Evolutionary conservation across 2,888 invertebrate genomes (phyloP).

Genomic region (Limnephilus rhombicus): DNA sequence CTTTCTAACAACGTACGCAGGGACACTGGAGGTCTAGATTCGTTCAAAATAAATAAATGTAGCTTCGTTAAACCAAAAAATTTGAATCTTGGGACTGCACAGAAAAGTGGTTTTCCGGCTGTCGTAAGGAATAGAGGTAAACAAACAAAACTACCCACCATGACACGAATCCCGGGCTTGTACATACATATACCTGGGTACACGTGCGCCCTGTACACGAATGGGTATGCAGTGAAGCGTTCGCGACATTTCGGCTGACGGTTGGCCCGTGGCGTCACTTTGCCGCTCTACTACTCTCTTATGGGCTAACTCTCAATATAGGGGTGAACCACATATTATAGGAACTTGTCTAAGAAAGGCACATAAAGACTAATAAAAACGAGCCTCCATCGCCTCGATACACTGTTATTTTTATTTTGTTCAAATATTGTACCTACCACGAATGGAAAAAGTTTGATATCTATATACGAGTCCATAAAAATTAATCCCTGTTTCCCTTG

Average conservation of each 20-base stretch:
- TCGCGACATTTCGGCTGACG: conserved; percentile 33
- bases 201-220: neutral
- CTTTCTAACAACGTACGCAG: no score
- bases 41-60: no score
- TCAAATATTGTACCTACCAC: neutral
- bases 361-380: neutral
- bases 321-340: neutral
- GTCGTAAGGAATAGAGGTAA: neutral
- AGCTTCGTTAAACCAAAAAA: no score
- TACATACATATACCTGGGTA: neutral
- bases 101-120: no score
- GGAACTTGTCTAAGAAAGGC: neutral
- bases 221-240: neutral
- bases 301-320: neutral
- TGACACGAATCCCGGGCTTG: neutral
- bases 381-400: neutral
- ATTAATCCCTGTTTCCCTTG: no score
- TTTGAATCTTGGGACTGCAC: no score
- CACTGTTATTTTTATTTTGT: neutral
- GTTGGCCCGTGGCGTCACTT: conserved; percentile 51
- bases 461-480: no score
- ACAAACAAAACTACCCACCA: neutral
- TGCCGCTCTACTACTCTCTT: conserved; percentile 55
- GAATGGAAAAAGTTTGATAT: neutral
- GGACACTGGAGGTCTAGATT: no score